Conservation (phyloP, 2,888 invertebrate genomes). For the Itoplectis maculator region DNA sequence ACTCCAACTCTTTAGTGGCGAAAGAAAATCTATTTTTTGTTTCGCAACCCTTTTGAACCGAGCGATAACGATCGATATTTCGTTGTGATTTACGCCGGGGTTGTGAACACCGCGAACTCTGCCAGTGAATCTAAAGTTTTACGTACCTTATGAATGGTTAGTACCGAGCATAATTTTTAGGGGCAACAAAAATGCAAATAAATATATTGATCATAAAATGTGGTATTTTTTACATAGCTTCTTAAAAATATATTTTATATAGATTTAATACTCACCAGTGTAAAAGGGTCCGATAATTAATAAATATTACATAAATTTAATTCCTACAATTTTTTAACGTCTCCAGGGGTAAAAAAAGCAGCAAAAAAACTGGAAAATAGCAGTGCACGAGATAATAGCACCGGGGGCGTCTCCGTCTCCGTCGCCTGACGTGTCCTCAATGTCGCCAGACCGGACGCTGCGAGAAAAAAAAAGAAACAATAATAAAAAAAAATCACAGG, state of each 20-base stretch:
- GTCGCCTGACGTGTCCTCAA: constrained; percentile 46
- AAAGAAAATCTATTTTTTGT: constrained; percentile 1
- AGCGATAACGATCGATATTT: neutral
- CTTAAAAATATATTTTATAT: too few species aligned
- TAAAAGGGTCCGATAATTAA: too few species aligned
- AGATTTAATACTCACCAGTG: too few species aligned
- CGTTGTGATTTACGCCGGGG: constrained; percentile 6
- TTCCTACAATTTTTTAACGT: too few species aligned
- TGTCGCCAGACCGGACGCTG: constrained; percentile 57
- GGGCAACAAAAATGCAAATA: neutral
- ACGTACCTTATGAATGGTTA: neutral
- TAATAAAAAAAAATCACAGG: constrained; percentile 33
- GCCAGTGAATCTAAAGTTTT: neutral
- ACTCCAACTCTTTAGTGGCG: neutral
- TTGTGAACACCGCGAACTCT: neutral
- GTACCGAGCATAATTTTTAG: neutral
- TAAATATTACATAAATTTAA: too few species aligned
- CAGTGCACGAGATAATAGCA: constrained; percentile 21
- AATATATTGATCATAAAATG: neutral
- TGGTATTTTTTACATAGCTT: too few species aligned
- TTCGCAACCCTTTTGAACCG: neutral
- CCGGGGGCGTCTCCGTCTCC: constrained; percentile 25
- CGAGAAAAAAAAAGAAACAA: constrained; percentile 14
- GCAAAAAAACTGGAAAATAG: neutral
- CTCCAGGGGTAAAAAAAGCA: too few species aligned